A percentile compares a stretch with the other conserved stretches of the same genome.
phyloP scores from a whole-genome alignment of 2,113 vertebrate species.

The Otolemur garnettii region DNA sequence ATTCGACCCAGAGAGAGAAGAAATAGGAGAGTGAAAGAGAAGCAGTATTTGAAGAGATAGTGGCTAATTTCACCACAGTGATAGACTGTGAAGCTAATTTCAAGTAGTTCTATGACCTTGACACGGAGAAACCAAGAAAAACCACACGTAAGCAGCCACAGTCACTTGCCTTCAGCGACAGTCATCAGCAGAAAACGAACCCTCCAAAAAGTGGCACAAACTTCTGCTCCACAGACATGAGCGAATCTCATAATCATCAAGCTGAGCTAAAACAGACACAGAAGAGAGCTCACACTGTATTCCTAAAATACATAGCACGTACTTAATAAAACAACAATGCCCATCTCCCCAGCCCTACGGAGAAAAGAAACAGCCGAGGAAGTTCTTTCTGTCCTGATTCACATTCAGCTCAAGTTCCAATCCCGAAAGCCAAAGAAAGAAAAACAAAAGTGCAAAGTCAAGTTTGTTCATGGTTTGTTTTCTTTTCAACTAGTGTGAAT shows the following conservation, averaged over 20 bases:
- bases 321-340: rapidly evolving
- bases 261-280: background rate
- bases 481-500: background rate
- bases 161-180: background rate
- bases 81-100: background rate
- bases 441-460: background rate
- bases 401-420: background rate
- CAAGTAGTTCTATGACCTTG: background rate
- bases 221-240: background rate
- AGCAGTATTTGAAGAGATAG: too few species aligned
- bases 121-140: background rate
- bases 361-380: background rate
- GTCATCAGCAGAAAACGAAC: background rate
- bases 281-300: rapidly evolving
- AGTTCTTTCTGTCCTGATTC: background rate
- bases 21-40: background rate
- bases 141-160: background rate
- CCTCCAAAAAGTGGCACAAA: background rate
- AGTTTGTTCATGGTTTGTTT: background rate
- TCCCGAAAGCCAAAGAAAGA: too few species aligned
- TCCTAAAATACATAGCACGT: rapidly evolving
- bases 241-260: background rate
- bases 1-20: background rate
- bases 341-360: background rate
- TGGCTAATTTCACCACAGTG: background rate